Base-by-base conservation (phyloP, 2,888 invertebrate genomes). In the Pollenia labialis region DNA sequence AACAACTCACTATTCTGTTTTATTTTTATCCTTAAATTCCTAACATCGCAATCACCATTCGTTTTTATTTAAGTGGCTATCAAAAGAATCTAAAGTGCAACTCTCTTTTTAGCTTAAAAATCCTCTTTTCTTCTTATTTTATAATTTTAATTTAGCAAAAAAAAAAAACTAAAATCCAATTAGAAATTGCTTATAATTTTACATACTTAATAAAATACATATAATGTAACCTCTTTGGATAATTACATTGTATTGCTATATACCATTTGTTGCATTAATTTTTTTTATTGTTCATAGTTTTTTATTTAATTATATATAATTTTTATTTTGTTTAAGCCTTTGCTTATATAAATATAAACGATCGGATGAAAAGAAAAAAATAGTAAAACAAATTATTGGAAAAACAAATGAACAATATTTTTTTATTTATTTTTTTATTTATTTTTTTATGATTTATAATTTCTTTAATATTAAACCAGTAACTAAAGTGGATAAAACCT, bases 241-340 rank as follows among this genome's bases (percentile, higher is more conserved):
- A 56, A 32, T 32, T 32, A 32, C 6, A 32, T 32, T 32, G 46
- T 56, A 46, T 16, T 44, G 18, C 52, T 64, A 62, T 18, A 23
- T 32, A 52, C 50, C 62, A 18, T 71, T 52, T 75, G 62, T 75
- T 75, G 44, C 75, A 64, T 52, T 52, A 72, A 60, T 58, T 50
- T 14, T 52, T 50, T 52, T 52, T 42, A 75, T 75, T 75, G 62
- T 75, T 52, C 18, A 75, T 75, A 64, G 60, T 56, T 56, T 58
- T 58, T 62, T 64, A 75, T 75, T 75, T 52, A 71, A 54, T 52
- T 71, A 11, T 52, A 52, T 42, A 54, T 62, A 75, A 52, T 62
- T 62, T 74, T 62, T 18, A 12, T 58, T 64, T 64, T 64, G 64
- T 62, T 52, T 75, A 75, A 75, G 62, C 75, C 52, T 75, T 75